Evolutionary conservation across 2,797 vertebrate genomes (phyloP).

Genomic region (Halcyon leucocephala): DNA sequence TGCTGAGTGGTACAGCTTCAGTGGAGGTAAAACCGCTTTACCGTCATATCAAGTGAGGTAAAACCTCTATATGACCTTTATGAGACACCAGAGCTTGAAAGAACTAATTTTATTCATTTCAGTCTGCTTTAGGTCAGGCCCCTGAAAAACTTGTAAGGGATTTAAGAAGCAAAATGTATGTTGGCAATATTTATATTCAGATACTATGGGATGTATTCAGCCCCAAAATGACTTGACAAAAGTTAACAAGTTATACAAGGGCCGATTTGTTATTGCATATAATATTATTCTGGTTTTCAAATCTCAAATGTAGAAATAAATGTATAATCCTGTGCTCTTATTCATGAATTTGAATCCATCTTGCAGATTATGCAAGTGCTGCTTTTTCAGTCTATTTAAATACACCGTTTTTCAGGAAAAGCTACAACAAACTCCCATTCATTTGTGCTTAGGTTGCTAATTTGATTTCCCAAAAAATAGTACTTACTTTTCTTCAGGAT

Average conservation of each 20-base stretch:
- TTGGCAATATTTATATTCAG: background rate
- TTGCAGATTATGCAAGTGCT: background rate
- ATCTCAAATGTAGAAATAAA: background rate
- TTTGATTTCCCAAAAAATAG: background rate
- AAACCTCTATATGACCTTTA: conserved; percentile 47
- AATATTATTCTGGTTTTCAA: background rate
- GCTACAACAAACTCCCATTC: background rate
- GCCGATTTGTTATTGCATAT: background rate
- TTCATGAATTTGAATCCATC: background rate
- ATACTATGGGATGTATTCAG: background rate
- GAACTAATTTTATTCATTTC: background rate
- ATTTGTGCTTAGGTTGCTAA: background rate
- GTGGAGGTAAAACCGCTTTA: conserved; percentile 86
- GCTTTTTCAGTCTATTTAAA: background rate
- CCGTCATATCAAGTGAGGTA: conserved; percentile 53
- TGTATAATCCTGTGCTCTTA: background rate
- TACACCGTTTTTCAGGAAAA: background rate
- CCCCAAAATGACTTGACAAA: background rate
- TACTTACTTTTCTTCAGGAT: background rate
- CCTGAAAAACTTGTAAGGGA: background rate
- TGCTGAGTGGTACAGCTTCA: conserved; percentile 97
- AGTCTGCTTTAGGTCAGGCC: background rate
- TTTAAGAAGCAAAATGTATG: background rate
- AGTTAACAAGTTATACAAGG: background rate
- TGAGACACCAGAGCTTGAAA: conserved; percentile 8